Evolutionary conservation across 2,113 vertebrate genomes (phyloP).

Genomic region (Neolamprologus fasciatus): DNA sequence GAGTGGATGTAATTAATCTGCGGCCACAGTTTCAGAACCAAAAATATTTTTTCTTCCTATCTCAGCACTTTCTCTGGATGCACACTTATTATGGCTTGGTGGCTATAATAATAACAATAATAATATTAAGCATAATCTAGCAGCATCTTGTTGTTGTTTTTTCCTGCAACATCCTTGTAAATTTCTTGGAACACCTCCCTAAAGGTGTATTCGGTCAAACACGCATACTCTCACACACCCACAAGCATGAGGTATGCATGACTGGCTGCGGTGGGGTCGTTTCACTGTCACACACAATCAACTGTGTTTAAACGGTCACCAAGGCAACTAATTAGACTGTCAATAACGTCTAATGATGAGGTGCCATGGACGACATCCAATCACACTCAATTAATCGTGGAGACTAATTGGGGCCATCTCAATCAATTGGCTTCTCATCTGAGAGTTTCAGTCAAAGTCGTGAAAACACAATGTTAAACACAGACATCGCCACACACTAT

Average conservation of each 20-base stretch:
- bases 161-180: neutral
- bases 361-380: constrained; percentile 36
- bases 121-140: neutral
- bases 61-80: neutral
- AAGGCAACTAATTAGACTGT: constrained; percentile 57
- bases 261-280: constrained; percentile 14
- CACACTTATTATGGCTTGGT: neutral
- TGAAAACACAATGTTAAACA: neutral
- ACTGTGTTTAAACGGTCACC: constrained; percentile 44
- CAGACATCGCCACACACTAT: neutral
- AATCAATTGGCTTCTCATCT: constrained; percentile 54
- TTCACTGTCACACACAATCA: constrained; percentile 35
- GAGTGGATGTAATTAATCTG: neutral
- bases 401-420: constrained; percentile 62
- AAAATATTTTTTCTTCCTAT: neutral
- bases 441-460: constrained; percentile 44
- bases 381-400: constrained; percentile 53
- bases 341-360: constrained; percentile 44
- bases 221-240: neutral
- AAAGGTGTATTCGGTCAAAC: neutral
- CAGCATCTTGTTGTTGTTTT: neutral
- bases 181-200: neutral
- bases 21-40: neutral
- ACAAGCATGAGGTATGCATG: neutral
- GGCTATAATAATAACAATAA: neutral